Conservation (phyloP, 2,888 invertebrate species). For the Drosophila robusta region DNA sequence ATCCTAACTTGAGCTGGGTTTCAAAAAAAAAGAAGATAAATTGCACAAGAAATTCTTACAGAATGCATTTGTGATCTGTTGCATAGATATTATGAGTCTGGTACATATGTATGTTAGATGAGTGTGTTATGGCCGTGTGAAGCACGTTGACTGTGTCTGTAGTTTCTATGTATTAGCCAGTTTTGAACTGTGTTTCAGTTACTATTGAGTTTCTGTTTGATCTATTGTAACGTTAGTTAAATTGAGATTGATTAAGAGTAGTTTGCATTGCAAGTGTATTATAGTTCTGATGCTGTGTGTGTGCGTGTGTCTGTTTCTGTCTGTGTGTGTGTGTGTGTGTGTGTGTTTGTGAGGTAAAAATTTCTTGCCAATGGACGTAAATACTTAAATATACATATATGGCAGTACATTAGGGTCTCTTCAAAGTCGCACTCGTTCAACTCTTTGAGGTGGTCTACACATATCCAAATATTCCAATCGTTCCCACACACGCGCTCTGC, state of each 20-base stretch:
- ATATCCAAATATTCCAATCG: slow-evolving; percentile 20
- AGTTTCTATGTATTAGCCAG: slow-evolving; percentile 70
- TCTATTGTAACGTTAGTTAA: slow-evolving; percentile 64
- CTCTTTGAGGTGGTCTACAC: slow-evolving; percentile 45
- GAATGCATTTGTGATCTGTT: slow-evolving; percentile 50
- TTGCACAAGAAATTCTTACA: slow-evolving; percentile 76
- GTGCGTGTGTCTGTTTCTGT: slow-evolving; percentile 20
- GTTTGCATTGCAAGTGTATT: slow-evolving; percentile 26
- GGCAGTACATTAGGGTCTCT: slow-evolving; percentile 51
- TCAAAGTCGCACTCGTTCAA: slow-evolving; percentile 43
- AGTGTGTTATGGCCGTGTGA: slow-evolving; percentile 43
- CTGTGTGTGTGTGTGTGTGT: slow-evolving; percentile 14
- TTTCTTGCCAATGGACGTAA: slow-evolving; percentile 63
- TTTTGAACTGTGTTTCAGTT: slow-evolving; percentile 74
- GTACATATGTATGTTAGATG: slow-evolving; percentile 32
- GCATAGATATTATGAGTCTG: slow-evolving; percentile 29
- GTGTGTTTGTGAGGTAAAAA: slow-evolving; percentile 45
- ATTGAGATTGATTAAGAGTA: slow-evolving; percentile 46
- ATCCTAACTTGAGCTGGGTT: slow-evolving; percentile 31
- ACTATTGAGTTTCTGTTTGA: slow-evolving; percentile 71
- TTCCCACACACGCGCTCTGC: slow-evolving; percentile 59
- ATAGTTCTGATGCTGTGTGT: slow-evolving; percentile 35
- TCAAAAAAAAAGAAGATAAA: slow-evolving; percentile 39
- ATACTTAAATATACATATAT: slow-evolving; percentile 53
- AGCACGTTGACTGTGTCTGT: slow-evolving; percentile 72